Conservation (phyloP, 2,888 invertebrate genomes). For the Leucoma salicis region DNA sequence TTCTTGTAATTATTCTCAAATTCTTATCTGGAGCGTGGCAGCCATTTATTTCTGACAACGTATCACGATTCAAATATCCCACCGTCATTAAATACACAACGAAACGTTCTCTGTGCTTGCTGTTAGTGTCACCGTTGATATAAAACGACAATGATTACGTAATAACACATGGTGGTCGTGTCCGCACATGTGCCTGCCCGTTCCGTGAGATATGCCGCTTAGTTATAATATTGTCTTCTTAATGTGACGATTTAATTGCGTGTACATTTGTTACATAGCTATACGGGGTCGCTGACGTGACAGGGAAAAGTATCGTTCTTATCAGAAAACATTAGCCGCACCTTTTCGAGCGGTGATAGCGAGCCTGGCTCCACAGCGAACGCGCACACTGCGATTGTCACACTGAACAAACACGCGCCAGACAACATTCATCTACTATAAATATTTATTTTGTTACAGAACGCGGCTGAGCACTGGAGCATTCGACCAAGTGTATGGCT, state of each 20-base stretch:
- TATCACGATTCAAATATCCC: slow-evolving; percentile 10
- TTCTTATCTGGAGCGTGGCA: slow-evolving; percentile 28
- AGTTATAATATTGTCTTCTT: slow-evolving; percentile 48
- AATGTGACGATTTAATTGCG: slow-evolving; percentile 39
- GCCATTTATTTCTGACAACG: slow-evolving; percentile 2
- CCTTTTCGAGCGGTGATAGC: slow-evolving; percentile 77
- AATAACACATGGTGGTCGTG: slow-evolving; percentile 67
- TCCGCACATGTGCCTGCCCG: slow-evolving; percentile 65
- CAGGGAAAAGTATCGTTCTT: slow-evolving; percentile 75
- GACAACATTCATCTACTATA: slow-evolving; percentile 35
- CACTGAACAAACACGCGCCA: slow-evolving; percentile 52
- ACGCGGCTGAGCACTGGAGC: slow-evolving; percentile 10
- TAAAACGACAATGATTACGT: slow-evolving; percentile 57
- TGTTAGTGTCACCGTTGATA: slow-evolving; percentile 47
- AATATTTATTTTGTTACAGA: slow-evolving; percentile 54
- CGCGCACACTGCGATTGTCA: slow-evolving; percentile 63
- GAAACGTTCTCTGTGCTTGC: slow-evolving; percentile 15
- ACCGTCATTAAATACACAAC: background rate
- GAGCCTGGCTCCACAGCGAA: slow-evolving; percentile 55
- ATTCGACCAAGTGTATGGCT: slow-evolving; percentile 39
- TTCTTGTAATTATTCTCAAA: slow-evolving; percentile 10
- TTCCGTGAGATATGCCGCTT: slow-evolving; percentile 45
- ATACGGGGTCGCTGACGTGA: slow-evolving; percentile 65
- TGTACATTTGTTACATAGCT: slow-evolving; percentile 55
- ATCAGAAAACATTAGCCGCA: slow-evolving; percentile 77